phyloP scores from a whole-genome alignment of 2,797 vertebrate species.

The Cephalopachus bancanus region DNA sequence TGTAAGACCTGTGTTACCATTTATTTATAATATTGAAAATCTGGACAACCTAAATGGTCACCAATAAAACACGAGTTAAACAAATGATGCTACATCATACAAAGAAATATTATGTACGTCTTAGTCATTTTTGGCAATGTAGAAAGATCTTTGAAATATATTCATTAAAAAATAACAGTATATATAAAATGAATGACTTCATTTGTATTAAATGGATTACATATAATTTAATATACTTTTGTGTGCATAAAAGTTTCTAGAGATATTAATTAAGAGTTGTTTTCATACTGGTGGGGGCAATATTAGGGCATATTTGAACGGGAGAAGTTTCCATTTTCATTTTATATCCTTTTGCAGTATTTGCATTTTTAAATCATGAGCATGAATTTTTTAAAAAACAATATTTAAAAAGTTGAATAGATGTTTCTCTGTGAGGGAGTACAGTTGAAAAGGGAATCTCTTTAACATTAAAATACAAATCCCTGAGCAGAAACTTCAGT shows the following conservation, averaged over 20 bases:
- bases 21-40: background rate
- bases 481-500: conserved; percentile 39
- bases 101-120: background rate
- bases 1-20: background rate
- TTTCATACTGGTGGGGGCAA: background rate
- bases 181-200: background rate
- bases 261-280: conserved; percentile 50
- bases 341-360: background rate
- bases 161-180: background rate
- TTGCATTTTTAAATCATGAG: conserved; percentile 24
- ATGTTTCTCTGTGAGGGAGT: background rate
- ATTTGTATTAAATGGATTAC: conserved; percentile 27
- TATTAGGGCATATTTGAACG: background rate
- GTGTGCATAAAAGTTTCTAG: background rate
- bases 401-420: conserved; percentile 53
- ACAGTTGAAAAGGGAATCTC: conserved; percentile 26
- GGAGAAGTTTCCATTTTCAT: conserved; percentile 42
- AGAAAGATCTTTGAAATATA: conserved; percentile 32
- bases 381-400: background rate
- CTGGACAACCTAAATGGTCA: background rate
- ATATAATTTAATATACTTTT: background rate
- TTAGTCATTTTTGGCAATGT: background rate
- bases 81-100: background rate
- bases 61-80: background rate
- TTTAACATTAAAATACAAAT: conserved; percentile 68